Conservation (phyloP, 2,888 invertebrate genomes). For the Lycophotia porphyrea region DNA sequence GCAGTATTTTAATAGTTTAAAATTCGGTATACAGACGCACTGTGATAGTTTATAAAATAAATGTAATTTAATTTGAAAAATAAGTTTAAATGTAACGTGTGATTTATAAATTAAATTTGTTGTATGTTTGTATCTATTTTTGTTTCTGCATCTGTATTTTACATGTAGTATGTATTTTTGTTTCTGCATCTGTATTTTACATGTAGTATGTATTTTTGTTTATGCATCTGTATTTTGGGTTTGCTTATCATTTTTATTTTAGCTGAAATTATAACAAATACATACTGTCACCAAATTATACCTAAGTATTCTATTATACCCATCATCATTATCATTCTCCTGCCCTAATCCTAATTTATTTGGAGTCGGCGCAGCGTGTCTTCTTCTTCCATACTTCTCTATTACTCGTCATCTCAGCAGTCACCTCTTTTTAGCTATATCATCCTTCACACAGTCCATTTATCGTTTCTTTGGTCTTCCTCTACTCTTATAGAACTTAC, state of each 20-base stretch:
- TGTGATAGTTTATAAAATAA: conserved; percentile 81
- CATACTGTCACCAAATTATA: not conserved
- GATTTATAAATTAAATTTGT: conserved; percentile 40
- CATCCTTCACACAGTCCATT: not conserved
- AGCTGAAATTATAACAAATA: not conserved
- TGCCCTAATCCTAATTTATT: not conserved
- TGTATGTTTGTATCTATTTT: conserved; percentile 46
- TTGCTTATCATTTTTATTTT: not conserved
- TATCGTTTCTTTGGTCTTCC: not conserved
- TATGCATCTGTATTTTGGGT: conserved; percentile 46
- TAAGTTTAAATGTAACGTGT: conserved; percentile 35
- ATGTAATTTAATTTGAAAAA: conserved; percentile 44
- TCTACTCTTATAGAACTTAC: not conserved
- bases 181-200: conserved; percentile 42
- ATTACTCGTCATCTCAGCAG: not conserved
- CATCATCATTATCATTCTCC: not conserved
- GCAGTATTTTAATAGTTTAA: conserved; percentile 45
- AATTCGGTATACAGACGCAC: conserved; percentile 76
- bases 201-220: conserved; percentile 23
- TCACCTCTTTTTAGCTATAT: not conserved
- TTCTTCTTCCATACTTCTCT: not conserved
- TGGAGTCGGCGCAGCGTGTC: not conserved
- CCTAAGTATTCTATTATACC: not conserved
- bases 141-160: conserved; percentile 43
- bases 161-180: conserved; percentile 23